Evolutionary conservation across 1,140 invertebrate genomes (phyloP), one percentile per base, ranked within the genome.

Genomic region (Drosophila tani): DNA sequence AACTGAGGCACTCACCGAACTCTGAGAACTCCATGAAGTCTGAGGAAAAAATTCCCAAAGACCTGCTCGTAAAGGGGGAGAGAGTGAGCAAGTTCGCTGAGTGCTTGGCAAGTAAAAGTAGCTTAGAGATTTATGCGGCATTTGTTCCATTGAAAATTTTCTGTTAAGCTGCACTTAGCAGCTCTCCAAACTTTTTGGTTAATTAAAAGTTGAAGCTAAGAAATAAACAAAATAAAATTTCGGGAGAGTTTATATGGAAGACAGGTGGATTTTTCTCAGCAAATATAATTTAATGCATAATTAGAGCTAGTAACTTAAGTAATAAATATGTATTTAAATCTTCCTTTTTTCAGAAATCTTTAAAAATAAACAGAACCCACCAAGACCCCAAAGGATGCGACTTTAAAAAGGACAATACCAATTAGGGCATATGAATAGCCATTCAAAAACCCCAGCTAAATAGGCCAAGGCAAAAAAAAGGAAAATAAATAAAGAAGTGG

Each of bases 111-210:
- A 83, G 81, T 75, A 82, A 90, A 73, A 85, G 85, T 90, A 90
- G 85, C 85, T 90, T 90, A 85, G 70, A 90, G 79, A 82, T 90
- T 90, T 87, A 86, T 86, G 83, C 76, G 58, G 78, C 73, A 77
- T 82, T 82, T 75, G 79, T 56, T 71, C 69, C 73, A 82, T 79
- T 74, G 78, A 84, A 56, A 82, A 74, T 65, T 58, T 49, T 59
- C 38, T 50, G 40, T 60, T 50, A 71, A 73, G 69, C 69, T 73
- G 53, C 69, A 71, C 69, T 71, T 45, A 51, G 67, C 32, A 71
- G 55, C 19, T 43, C 46, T 43, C 45, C 9, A 51, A 73, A 77
- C 55, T 63, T 69, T 66, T 45, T 51, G 21, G 53, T 58, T 76
- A 76, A 76, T 76, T 76, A 57, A 59, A 75, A 71, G 53, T 59